Evolutionary conservation across 1,140 invertebrate species (phyloP), one percentile per base, ranked within the genome.

Genomic region (Bathynomus jamesi): DNA sequence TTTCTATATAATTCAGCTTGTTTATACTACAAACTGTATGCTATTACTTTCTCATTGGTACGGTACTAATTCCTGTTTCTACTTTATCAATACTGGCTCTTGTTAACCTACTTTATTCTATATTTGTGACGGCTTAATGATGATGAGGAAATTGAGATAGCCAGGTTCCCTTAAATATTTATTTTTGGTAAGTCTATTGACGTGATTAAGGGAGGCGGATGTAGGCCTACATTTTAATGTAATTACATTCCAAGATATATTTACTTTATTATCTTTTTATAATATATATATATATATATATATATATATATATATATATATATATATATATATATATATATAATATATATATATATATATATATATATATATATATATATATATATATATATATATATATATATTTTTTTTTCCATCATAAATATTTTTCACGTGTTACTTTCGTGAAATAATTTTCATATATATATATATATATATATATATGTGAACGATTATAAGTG

Each of bases 201-300:
- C 17, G 32, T 40, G 17, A 8, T 40, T 40, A 40, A 17, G 17
- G 32, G 17, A 8, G 7, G 7, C 17, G 17, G 7, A 40, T 40
- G 17, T 40, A 40, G 7, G 17, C 17, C 7, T 40, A 40, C 17
- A 40, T 40, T 8, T 40, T 8, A 8, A 40, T 40, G 17, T 40
- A 40, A 8, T 8, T 40, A 40, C 17, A 40, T 40, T 8, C 17
- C 7, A 8, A 40, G 7, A 40, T 40, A 67, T 67, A 67, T 67
- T 46, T 67, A 67, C 53, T 46, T 67, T 46, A 46, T 46, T 53
- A 67, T 67, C 40, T 67, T 46, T 67, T 46, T 67, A 67, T 67
- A 67, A 46, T n/a, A n/a, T n/a, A n/a, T n/a, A n/a, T n/a, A 67
- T 67, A 67, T 67, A 53, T 67, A 67, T 67, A 67, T 67, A 67